Evolutionary conservation across 2,113 vertebrate species (phyloP).

Genomic region (Apistogramma diplotaenia): DNA sequence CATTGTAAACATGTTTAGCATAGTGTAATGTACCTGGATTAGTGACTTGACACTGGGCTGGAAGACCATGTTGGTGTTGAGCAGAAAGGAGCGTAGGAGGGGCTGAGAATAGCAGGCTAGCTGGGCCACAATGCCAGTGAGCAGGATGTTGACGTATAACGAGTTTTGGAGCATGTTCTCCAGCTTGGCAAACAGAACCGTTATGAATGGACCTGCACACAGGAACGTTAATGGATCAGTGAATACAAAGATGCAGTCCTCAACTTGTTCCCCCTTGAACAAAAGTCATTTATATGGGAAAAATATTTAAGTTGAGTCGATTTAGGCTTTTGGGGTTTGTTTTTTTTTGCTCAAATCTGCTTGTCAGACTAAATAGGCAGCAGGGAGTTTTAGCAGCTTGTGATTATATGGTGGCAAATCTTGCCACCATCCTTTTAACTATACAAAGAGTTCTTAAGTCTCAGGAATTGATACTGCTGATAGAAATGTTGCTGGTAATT

Average conservation of each 20-base stretch:
- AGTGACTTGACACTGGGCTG: constrained; percentile 97
- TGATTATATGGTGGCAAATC: background rate
- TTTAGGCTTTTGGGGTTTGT: too few species aligned
- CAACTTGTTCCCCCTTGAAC: too few species aligned
- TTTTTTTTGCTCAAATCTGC: background rate
- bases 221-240: background rate
- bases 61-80: constrained; percentile 99
- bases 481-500: background rate
- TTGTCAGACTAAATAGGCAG: background rate
- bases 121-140: constrained; percentile 93
- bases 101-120: constrained; percentile 95
- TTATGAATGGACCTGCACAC: constrained; percentile 88
- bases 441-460: background rate
- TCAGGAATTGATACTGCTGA: background rate
- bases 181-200: constrained; percentile 90
- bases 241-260: background rate
- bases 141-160: constrained; percentile 94
- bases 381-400: background rate
- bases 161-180: constrained; percentile 99
- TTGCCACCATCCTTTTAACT: background rate
- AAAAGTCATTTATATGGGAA: too few species aligned
- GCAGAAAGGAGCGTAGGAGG: constrained; percentile 95
- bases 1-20: background rate
- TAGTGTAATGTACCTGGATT: constrained; percentile 82
- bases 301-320: too few species aligned